Evolutionary conservation across 2,113 vertebrate genomes (phyloP), one percentile per base, ranked within the genome.

Genomic region (Forbesichthys agassizii): DNA sequence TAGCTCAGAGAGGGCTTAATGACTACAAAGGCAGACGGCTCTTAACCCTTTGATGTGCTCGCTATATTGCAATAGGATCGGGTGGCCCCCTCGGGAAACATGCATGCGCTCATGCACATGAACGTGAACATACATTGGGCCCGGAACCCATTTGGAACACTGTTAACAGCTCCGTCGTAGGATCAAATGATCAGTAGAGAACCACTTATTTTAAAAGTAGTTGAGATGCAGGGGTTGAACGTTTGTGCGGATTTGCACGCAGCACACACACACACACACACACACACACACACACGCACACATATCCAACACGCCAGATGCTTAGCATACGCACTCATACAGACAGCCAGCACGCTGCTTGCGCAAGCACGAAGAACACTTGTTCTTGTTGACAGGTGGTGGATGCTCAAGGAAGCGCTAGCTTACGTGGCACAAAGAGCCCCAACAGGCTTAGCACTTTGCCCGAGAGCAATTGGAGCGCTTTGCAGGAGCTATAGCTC

Each of bases 21-120:
- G 90, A 89, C 88, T 88, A 73, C 64, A 79, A 82, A 86, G 86
- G 79, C 85, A 85, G 87, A 87, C 88, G 82, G 87, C 87, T 79
- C 78, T 91, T 90, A 89, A 90, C 89, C 84, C 89, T 90, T 92
- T 91, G 77, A 90, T 88, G 86, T 86, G 68, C 33, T 9, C 55
- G 68, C 81, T 77, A 87, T 89, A 89, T 86, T 88, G 89, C 87
- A 90, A 88, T 72, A 80, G 78, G 83, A 92, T 91, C 86, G 84
- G 80, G 74, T 87, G 64, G 75, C 84, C 49, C 77, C 74, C 78
- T 33, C 78, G 81, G 84, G 81, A 79, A 83, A 74, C 48, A 61
- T 75, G 67, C 84, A 78, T 83, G 77, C 48, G 52, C 74, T 77
- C 67, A 66, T 82, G 74, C 61, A 63, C 69, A 74, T 10, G 11